These are phyloP conservation scores for Ridgeia piscesae DNA, from an alignment of 1,140 invertebrate genomes.

Conservation along the genomic window DNA sequence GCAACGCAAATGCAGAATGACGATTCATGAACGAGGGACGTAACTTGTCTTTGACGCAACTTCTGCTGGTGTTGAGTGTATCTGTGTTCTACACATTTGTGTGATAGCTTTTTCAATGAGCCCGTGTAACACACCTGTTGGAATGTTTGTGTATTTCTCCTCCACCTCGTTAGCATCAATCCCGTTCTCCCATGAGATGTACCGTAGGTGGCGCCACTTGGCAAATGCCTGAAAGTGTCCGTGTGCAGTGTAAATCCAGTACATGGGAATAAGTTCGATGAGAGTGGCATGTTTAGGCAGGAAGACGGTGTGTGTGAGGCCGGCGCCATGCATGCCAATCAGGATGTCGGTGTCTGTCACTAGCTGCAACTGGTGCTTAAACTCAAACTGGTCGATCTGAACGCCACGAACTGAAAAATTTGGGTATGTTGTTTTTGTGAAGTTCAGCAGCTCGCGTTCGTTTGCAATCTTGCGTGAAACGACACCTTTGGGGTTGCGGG, in stretches of 20 bases:
- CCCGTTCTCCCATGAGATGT: constrained; percentile 39
- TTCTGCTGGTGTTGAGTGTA: not conserved
- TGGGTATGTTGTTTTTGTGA: constrained; percentile 19
- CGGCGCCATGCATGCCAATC: constrained; percentile 97
- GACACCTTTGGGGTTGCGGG: constrained; percentile 43
- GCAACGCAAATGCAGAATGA: not conserved
- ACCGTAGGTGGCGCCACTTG: constrained; percentile 45
- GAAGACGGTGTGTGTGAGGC: constrained; percentile 91
- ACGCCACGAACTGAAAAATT: constrained; percentile 34
- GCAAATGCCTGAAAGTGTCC: constrained; percentile 48
- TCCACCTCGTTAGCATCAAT: constrained; percentile 30
- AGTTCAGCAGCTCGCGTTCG: constrained; percentile 39
- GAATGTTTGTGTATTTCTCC: constrained; percentile 21
- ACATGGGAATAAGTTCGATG: constrained; percentile 79
- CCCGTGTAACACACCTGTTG: constrained; percentile 15
- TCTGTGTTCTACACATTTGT: constrained; percentile 11
- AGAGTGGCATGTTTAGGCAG: constrained; percentile 91
- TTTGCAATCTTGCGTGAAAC: constrained; percentile 47
- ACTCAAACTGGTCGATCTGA: constrained; percentile 45
- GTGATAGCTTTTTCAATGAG: constrained; percentile 21
- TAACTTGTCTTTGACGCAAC: not conserved
- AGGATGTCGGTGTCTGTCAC: constrained; percentile 80
- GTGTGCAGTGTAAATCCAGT: constrained; percentile 38
- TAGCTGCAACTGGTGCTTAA: constrained; percentile 43
- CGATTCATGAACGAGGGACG: not conserved